phyloP scores from a whole-genome alignment of 2,113 vertebrate species.

The Microtus ochrogaster region DNA sequence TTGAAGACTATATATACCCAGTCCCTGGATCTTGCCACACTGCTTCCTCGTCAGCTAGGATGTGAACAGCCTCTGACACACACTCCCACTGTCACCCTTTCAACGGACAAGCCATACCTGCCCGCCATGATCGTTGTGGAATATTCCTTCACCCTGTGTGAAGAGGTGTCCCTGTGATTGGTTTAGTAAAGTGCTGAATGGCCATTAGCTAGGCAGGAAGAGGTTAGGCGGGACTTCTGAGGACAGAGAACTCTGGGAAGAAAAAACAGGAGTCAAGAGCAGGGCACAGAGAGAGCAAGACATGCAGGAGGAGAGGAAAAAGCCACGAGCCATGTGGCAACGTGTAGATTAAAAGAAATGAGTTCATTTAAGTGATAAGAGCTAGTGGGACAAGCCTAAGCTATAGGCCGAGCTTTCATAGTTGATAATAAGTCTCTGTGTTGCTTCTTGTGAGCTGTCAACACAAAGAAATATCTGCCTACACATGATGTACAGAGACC shows the following conservation, averaged over 20 bases:
- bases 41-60: neutral
- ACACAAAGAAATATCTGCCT: neutral
- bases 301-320: neutral
- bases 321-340: neutral
- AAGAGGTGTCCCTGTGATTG: neutral
- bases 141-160: neutral
- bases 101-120: neutral
- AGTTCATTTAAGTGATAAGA: neutral
- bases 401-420: neutral
- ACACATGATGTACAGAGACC: neutral
- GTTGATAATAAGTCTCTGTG: neutral
- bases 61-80: neutral
- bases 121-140: neutral
- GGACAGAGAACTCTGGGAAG: neutral
- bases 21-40: neutral
- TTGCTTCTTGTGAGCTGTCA: neutral
- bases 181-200: neutral
- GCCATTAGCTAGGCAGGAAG: neutral
- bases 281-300: neutral
- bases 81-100: neutral
- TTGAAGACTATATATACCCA: neutral
- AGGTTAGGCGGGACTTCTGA: neutral
- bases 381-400: neutral
- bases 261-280: neutral
- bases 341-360: neutral